Conservation (phyloP, 2,888 invertebrate species). For the Apotomis capreana region DNA sequence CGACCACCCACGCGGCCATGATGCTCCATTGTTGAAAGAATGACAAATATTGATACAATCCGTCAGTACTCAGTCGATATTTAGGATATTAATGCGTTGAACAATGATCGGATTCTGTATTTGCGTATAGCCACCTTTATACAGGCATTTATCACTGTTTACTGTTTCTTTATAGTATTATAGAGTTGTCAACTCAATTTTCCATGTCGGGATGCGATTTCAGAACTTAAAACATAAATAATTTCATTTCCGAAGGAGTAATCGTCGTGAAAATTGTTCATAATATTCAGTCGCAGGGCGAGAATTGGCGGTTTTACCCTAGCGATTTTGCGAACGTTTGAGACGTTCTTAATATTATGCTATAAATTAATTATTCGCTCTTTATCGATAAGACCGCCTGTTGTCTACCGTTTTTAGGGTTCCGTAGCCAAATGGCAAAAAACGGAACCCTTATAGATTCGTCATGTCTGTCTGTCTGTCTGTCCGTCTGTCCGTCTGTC, state of each 20-base stretch:
- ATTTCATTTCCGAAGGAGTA: no score
- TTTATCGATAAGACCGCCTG: no score
- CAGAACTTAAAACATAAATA: no score
- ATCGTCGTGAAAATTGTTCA: no score
- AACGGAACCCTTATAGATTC: no score
- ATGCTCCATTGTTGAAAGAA: slow-evolving; percentile 68
- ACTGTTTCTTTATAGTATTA: no score
- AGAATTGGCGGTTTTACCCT: slow-evolving; percentile 4
- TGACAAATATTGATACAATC: slow-evolving; percentile 77
- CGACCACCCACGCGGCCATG: slow-evolving; percentile 67
- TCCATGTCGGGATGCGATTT: no score
- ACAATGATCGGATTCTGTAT: slow-evolving; percentile 28
- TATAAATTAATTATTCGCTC: not conserved
- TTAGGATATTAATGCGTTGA: slow-evolving; percentile 33
- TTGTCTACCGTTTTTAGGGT: no score
- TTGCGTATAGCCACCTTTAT: not conserved
- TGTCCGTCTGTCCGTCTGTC: no score
- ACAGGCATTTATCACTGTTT: not conserved
- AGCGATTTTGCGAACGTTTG: not conserved
- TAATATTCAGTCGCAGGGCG: not conserved
- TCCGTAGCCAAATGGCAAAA: no score
- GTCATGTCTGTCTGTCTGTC: no score
- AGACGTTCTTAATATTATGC: not conserved
- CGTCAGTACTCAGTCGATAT: slow-evolving; percentile 56
- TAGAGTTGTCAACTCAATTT: no score